phyloP scores from a whole-genome alignment of 2,797 vertebrate genomes.

The Sebastes itinus region DNA sequence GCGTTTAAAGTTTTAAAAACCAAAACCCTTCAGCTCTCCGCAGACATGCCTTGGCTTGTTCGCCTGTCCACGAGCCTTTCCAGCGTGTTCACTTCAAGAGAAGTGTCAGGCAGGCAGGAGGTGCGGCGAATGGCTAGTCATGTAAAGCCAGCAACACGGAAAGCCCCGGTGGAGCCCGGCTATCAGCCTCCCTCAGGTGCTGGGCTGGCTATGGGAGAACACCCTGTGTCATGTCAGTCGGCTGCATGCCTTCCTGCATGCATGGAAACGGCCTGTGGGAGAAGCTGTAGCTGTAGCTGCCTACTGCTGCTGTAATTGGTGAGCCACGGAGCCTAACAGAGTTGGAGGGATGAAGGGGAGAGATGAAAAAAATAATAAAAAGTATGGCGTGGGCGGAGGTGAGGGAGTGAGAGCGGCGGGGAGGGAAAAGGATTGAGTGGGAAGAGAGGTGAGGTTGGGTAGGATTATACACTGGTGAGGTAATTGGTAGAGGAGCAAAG shows the following conservation, averaged over 20 bases:
- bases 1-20: slow-evolving; percentile 23
- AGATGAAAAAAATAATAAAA: slow-evolving; percentile 47
- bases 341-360: slow-evolving; percentile 52
- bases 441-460: slow-evolving; percentile 55
- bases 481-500: slow-evolving; percentile 71
- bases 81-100: slow-evolving; percentile 28
- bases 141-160: slow-evolving; percentile 28
- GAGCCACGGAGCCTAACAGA: slow-evolving; percentile 57
- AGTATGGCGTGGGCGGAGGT: slow-evolving; percentile 53
- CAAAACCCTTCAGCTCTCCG: neutral
- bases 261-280: slow-evolving; percentile 53
- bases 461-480: slow-evolving; percentile 67
- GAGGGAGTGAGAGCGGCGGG: slow-evolving; percentile 44
- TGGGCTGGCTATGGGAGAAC: slow-evolving; percentile 43
- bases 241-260: slow-evolving; percentile 54
- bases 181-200: slow-evolving; percentile 54
- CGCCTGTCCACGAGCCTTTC: slow-evolving; percentile 11
- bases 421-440: slow-evolving; percentile 47
- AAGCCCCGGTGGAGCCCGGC: slow-evolving; percentile 36
- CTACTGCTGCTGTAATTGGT: slow-evolving; percentile 70
- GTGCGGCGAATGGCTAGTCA: slow-evolving; percentile 28
- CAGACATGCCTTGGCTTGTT: slow-evolving; percentile 8
- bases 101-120: slow-evolving; percentile 24
- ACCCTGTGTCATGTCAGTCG: slow-evolving; percentile 53
- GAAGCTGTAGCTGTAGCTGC: slow-evolving; percentile 40